Base-by-base conservation (phyloP, 2,888 invertebrate species). In the Brachyopa scutellaris region DNA sequence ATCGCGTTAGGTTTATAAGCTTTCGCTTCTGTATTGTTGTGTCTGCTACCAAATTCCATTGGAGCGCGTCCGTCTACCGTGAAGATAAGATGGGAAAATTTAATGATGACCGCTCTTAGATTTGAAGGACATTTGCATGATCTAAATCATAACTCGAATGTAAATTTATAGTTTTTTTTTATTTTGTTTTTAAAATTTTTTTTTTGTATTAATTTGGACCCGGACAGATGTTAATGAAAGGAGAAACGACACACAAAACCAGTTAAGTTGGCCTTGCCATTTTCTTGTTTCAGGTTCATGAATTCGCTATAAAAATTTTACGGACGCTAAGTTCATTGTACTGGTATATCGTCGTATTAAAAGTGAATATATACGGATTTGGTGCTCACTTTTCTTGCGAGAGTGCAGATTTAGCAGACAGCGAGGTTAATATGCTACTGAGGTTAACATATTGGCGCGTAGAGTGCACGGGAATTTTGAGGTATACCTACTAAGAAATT, bases 101-200 rank as follows among this genome's bases (percentile, higher is more conserved):
- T 21, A 31, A 53, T 38, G 38, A 72, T 66, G 55, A 42, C 40
- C 57, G 38, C n/a, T 23, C 7, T 36, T n/a, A 13, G 23, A 33
- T 72, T 69, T 72, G 51, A 59, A 76, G 80, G 76, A 45, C 74
- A 59, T 51, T 21, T 57, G 36, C 17, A 57, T 57, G 69, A 69
- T 69, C 38, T 62, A 47, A 36, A 6, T 40, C 33, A 74, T 49
- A 69, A 64, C 57, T 80, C 62, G 62, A 38, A 73, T 55, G 13
- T 9, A 67, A 61, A 69, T 62, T 62, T 19, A 69, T 62, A 42
- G 38, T 19, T 69, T 61, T 13, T 29, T 40, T 67, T 21, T 3
- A 15, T 4, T 0, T 36, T 11, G 11, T 11, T 36, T 11, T n/a
- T n/a, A n/a, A n/a, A n/a, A n/a, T n/a, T n/a, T n/a, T n/a, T n/a